phyloP scores from a whole-genome alignment of 2,797 vertebrate genomes.

The Neopelma chrysocephalum region DNA sequence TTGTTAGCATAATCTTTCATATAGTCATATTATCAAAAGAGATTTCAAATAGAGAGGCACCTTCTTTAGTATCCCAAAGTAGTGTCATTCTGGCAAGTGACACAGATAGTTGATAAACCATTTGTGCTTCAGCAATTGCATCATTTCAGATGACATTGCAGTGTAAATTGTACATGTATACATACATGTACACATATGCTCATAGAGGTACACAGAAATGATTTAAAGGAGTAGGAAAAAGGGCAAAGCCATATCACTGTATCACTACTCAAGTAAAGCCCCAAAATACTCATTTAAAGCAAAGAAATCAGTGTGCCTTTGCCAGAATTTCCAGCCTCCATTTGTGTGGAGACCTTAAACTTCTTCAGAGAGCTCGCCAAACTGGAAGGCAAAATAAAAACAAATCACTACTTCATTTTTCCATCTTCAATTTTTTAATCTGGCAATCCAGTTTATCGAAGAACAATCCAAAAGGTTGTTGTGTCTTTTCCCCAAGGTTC shows the following conservation, averaged over 20 bases:
- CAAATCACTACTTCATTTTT: not conserved
- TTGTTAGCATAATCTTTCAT: not conserved
- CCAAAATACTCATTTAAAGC: not conserved
- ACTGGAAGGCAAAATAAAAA: not conserved
- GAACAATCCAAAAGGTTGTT: not conserved
- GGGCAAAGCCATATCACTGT: not conserved
- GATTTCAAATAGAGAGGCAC: not conserved
- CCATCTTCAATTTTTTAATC: not conserved
- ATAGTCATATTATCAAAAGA: not conserved
- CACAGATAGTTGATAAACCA: not conserved
- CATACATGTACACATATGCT: fast-evolving
- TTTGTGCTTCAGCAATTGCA: not conserved
- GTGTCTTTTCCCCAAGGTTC: not conserved
- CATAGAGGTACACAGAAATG: not conserved
- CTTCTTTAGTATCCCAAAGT: not conserved
- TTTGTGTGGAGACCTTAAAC: not conserved
- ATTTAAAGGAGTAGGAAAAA: not conserved
- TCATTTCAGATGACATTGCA: not conserved
- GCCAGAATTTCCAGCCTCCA: not conserved
- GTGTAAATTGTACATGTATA: not conserved
- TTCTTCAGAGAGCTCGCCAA: not conserved
- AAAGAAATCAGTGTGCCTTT: not conserved
- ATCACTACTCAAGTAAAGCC: not conserved
- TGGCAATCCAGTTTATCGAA: not conserved
- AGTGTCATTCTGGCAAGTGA: not conserved